A percentile compares a stretch with the other conserved stretches of the same genome.
phyloP scores from a whole-genome alignment of 2,888 invertebrate genomes.

The Caenorhabditis sp. region DNA sequence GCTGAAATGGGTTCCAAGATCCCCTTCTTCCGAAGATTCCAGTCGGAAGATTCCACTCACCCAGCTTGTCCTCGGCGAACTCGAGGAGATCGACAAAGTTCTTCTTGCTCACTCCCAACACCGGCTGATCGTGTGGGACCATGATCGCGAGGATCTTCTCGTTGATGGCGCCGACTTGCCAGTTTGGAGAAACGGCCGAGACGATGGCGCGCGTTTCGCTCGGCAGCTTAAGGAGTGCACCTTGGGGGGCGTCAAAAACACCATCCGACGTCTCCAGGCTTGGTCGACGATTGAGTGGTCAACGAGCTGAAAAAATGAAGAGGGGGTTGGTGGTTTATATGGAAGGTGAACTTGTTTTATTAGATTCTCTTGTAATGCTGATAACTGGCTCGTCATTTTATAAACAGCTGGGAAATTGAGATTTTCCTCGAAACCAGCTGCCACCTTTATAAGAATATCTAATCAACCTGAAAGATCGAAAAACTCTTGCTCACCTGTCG shows the following conservation, averaged over 20 bases:
- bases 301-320: conserved; percentile 42
- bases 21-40: too few species aligned
- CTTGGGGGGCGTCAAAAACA: conserved; percentile 76
- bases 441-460: too few species aligned
- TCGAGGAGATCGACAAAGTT: conserved; percentile 74
- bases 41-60: conserved; percentile 50
- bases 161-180: conserved; percentile 68
- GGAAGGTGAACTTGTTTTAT: too few species aligned
- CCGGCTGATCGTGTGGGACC: conserved; percentile 70
- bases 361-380: too few species aligned
- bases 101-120: conserved; percentile 69
- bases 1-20: too few species aligned
- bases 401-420: background rate
- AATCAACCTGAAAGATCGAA: background rate
- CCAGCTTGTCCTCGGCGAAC: conserved; percentile 71
- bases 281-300: conserved; percentile 53
- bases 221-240: conserved; percentile 36
- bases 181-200: conserved; percentile 67
- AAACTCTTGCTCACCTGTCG: conserved; percentile 40
- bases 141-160: conserved; percentile 66
- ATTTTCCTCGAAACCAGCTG: background rate
- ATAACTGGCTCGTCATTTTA: too few species aligned
- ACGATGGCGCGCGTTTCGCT: conserved; percentile 53
- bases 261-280: conserved; percentile 72
- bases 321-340: too few species aligned